Percentiles rank a stretch among this genome's conserved stretches.
Evolutionary conservation across 2,888 invertebrate species (phyloP).

Genomic region (Artemia sinica): DNA sequence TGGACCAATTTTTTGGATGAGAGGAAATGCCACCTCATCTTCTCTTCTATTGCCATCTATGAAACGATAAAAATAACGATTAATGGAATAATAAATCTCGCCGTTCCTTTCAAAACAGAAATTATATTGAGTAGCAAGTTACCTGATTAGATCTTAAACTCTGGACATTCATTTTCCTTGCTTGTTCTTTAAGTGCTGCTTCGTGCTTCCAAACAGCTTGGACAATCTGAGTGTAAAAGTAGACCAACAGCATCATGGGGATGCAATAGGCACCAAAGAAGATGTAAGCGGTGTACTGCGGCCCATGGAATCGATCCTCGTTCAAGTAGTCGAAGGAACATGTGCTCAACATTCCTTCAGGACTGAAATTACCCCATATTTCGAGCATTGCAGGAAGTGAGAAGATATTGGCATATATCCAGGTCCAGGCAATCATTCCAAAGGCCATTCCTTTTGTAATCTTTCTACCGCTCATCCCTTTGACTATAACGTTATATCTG

Average conservation of each 20-base stretch:
- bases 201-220: conserved; percentile 69
- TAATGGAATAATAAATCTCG: not conserved
- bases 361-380: conserved; percentile 70
- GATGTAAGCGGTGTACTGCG: conserved; percentile 54
- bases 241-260: conserved; percentile 56
- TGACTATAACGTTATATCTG: conserved; percentile 23
- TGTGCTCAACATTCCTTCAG: conserved; percentile 76
- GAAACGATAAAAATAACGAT: too few species aligned
- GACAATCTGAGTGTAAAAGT: conserved; percentile 72
- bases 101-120: too few species aligned
- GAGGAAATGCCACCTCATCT: too few species aligned
- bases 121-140: not conserved
- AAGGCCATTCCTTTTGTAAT: conserved; percentile 22
- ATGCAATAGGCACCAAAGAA: conserved; percentile 58
- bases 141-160: conserved; percentile 41
- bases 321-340: conserved; percentile 66
- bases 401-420: conserved; percentile 65
- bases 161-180: conserved; percentile 79
- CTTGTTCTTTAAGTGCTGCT: conserved; percentile 56
- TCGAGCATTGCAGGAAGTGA: conserved; percentile 56
- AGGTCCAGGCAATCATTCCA: conserved; percentile 36
- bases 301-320: conserved; percentile 51
- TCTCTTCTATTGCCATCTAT: too few species aligned
- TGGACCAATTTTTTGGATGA: too few species aligned
- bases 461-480: conserved; percentile 22